Base-by-base conservation (phyloP, 2,797 vertebrate genomes). In the Malurus splendens region DNA sequence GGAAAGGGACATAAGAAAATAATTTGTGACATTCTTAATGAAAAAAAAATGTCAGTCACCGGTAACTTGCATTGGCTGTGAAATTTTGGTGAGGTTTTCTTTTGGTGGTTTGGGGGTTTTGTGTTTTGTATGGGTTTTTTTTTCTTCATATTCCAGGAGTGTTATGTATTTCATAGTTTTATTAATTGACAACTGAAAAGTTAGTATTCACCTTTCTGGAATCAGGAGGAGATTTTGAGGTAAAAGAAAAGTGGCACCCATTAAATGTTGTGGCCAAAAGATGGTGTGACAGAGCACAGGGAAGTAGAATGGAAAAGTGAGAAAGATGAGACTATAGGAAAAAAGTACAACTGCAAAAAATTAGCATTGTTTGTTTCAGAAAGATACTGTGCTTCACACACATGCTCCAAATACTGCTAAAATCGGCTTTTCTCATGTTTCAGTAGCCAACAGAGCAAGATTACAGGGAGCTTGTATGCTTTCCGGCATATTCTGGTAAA, bases 81-180 rank as follows among this genome's bases (percentile, higher is more conserved):
- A 61, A 28, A 18, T 48, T 32, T 66, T 66, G 10, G 7, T 48
- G 24, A 3, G 5, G 0, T 1, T 38, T 42, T 67, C 55, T 41
- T n/a, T 3, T 8, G 8, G 2, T 52, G 20, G 6, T 3, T n/a
- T 39, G 4, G 3, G 1, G 7, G 13, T 36, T 39, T 13, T 27
- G 4, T 57, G 18, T 14, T 79, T 59, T 52, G 11, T 3, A 66
- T 41, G 22, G 8, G 4, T 8, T 59, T 56, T 48, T 12, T 54
- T 57, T 33, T 3, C 42, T 54, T 86, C 1, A 0, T 52, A 7
- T 59, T 84, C 12, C 25, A 61, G n/a, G 41, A 41, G 4, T 12
- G 2, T 68, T 1, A 0, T 38, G 18, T 57, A 30, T 82, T 66
- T 77, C 2, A 12, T 32, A 41, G 13, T 60, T 78, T 55, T 18